Conservation (phyloP, 30 jellyfish, hydroid and myxozoan genomes). For the Morbakka virulenta region DNA sequence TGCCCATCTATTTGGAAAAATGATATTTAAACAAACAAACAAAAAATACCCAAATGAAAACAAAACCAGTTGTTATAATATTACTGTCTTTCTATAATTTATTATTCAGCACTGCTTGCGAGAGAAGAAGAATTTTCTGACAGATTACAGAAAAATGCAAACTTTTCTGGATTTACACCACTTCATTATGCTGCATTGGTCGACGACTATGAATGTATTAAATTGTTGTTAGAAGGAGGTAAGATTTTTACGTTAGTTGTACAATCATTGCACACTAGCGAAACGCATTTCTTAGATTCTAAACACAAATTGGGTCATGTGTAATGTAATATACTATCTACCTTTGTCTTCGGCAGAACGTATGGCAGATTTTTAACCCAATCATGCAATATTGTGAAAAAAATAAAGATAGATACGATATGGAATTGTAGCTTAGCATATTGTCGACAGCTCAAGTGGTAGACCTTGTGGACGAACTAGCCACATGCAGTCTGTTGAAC, state of each 20-base stretch:
- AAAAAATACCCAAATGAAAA: too few relatives aligned
- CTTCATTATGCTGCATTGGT: constrained; percentile 94
- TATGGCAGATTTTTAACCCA: neutral
- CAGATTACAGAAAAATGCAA: constrained; percentile 65
- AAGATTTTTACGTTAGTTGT: neutral
- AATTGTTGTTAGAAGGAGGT: constrained; percentile 86
- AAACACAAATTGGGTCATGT: neutral
- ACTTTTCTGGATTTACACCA: constrained; percentile 95
- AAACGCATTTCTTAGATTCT: neutral
- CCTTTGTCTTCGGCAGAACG: neutral
- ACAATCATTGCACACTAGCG: neutral
- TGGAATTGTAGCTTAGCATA: too few relatives aligned
- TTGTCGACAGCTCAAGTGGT: too few relatives aligned
- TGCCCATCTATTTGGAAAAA: too few relatives aligned
- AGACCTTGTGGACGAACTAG: too few relatives aligned
- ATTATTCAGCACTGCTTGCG: constrained; percentile 41
- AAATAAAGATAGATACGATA: too few relatives aligned
- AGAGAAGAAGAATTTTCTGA: constrained; percentile 75
- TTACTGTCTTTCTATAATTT: too few relatives aligned
- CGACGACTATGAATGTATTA: constrained; percentile 80
- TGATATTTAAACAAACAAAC: too few relatives aligned
- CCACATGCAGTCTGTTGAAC: too few relatives aligned
- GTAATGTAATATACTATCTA: neutral
- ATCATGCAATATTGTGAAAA: neutral
- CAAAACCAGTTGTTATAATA: too few relatives aligned